These are phyloP conservation scores for Endomychus coccineus DNA, from an alignment of 2,888 invertebrate genomes.

Conservation along the genomic window DNA sequence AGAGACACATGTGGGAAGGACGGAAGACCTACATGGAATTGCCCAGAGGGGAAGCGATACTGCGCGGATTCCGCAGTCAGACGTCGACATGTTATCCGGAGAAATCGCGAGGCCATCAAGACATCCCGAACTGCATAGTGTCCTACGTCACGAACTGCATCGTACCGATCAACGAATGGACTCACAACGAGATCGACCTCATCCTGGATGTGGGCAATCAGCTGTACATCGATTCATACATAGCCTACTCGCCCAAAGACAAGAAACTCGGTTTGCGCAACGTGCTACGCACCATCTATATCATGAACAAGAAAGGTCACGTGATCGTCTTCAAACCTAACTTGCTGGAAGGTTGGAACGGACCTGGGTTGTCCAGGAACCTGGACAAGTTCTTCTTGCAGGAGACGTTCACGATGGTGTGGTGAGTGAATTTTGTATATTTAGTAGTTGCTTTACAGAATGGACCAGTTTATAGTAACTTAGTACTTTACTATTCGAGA, in stretches of 20 bases:
- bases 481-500: no score
- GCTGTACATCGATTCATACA: constrained; percentile 53
- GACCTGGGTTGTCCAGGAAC: constrained; percentile 32
- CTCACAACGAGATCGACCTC: constrained; percentile 48
- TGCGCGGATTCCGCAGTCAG: constrained; percentile 42
- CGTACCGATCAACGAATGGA: constrained; percentile 50
- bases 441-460: no score
- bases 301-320: constrained; percentile 47
- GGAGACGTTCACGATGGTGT: constrained; percentile 49
- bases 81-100: constrained; percentile 39
- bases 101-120: constrained; percentile 45
- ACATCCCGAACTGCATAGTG: constrained; percentile 46
- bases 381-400: constrained; percentile 52
- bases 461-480: no score
- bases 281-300: constrained; percentile 49
- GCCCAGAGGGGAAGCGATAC: constrained; percentile 42
- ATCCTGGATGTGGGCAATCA: constrained; percentile 52
- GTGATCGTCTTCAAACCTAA: constrained; percentile 36
- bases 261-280: constrained; percentile 36
- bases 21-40: constrained; percentile 33
- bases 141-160: constrained; percentile 51
- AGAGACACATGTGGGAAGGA: constrained; percentile 26
- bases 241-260: constrained; percentile 48
- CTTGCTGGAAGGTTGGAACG: constrained; percentile 25
- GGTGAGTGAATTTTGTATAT: no score